Base-by-base conservation (phyloP, 1,140 invertebrate species). In the Macrotrachela quadricornifera region DNA sequence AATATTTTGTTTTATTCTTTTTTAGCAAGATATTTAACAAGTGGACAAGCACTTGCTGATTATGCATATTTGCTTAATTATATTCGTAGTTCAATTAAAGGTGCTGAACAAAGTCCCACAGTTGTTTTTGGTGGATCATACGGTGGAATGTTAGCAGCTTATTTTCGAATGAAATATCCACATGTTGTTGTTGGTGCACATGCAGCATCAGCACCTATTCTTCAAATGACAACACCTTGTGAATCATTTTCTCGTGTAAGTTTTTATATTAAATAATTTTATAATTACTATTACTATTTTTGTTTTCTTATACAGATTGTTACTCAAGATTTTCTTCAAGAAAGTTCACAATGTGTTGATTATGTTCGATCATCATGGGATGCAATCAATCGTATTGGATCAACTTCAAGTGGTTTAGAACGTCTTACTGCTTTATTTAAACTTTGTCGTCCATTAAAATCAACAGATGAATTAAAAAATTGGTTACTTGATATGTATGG, bases 151-250 rank as follows among this genome's bases (percentile, higher is more conserved):
- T 68, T 97, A 37, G 77, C 88, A 21, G 82, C 88, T 4, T 96
- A 88, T 82, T 77, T 95, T 51, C 76, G 90, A 37, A 83, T 92
- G 62, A 95, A 95, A 68, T 96, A 94, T 74, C 88, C 91, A 11
- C 81, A 87, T 62, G 67, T 86, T 43, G 78, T 91, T n/a, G 69
- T 73, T 57, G 81, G 61, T 4, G 76, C 85, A 39, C 77, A 91
- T 10, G 86, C 84, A n/a, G 76, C 81, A 0, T 87, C 83, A 72
- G 86, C 82, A 8, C 86, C 86, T 10, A 68, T 92, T 14, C 61
- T 82, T 45, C 48, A 49, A 49, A 21, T 30, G 21, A 30, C 21
- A 30, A 30, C 16, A 49, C 15, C 39, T 21, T 49, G 48, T 39
- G 39, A 49, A 17, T 37, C 39, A 16, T 49, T 40, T 49, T 16